phyloP scores from a whole-genome alignment of 2,888 invertebrate species.

The Atethmia centrago region DNA sequence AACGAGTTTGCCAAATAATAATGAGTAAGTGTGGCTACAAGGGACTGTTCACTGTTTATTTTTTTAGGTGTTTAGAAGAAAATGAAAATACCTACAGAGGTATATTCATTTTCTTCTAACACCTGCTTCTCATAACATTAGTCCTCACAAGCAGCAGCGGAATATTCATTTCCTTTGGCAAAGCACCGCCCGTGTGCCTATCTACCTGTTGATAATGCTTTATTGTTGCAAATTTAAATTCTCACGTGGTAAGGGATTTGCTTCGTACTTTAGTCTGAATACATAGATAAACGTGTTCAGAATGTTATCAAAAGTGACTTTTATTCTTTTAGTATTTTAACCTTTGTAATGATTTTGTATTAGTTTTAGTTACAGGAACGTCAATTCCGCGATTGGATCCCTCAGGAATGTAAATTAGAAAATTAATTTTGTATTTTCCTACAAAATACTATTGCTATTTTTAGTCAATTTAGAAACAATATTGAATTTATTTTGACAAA shows the following conservation, averaged over 20 bases:
- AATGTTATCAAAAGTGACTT: background rate
- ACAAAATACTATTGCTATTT: background rate
- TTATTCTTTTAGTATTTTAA: slow-evolving; percentile 1
- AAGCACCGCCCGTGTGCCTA: slow-evolving; percentile 5
- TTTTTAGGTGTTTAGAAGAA: too few species aligned
- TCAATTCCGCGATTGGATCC: background rate
- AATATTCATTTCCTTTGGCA: slow-evolving; percentile 43
- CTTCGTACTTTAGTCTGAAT: background rate
- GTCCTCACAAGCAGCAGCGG: background rate
- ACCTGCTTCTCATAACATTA: slow-evolving; percentile 6
- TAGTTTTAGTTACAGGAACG: background rate
- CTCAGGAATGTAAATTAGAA: background rate
- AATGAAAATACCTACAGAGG: background rate
- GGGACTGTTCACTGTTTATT: too few species aligned
- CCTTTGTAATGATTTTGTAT: background rate
- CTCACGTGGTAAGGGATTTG: slow-evolving; percentile 16
- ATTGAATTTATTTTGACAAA: background rate
- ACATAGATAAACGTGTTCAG: background rate
- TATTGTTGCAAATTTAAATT: slow-evolving; percentile 45
- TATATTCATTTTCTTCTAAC: slow-evolving; percentile 9
- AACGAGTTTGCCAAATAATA: background rate
- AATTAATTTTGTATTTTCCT: background rate
- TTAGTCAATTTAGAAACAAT: background rate
- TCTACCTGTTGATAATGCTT: slow-evolving; percentile 43
- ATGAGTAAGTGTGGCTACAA: too few species aligned